These are phyloP conservation scores for Oophaga sylvatica DNA, from an alignment of 2,797 vertebrate species.

Conservation along the genomic window DNA sequence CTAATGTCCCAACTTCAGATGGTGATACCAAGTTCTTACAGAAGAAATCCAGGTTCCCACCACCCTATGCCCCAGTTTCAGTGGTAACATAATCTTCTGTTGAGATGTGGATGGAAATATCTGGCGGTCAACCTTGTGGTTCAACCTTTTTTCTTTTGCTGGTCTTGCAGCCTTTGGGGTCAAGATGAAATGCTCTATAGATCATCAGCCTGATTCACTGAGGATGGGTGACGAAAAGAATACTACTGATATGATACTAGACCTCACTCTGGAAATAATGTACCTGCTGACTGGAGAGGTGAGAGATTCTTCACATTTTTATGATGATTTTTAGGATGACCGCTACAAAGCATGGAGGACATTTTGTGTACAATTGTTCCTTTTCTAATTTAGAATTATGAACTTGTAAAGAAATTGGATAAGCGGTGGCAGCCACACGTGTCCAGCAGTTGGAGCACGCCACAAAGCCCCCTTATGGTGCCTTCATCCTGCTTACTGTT, in stretches of 20 bases:
- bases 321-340: background rate
- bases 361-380: background rate
- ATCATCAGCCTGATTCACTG: background rate
- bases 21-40: too few relatives aligned
- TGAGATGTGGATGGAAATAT: too few relatives aligned
- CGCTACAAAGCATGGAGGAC: background rate
- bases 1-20: too few relatives aligned
- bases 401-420: background rate
- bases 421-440: background rate
- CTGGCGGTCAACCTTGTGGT: too few relatives aligned
- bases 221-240: background rate
- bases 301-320: background rate
- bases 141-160: background rate
- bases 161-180: background rate
- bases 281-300: conserved; percentile 10
- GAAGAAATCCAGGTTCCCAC: too few relatives aligned
- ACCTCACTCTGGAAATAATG: conserved; percentile 4
- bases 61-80: too few relatives aligned
- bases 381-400: background rate
- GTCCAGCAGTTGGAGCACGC: background rate
- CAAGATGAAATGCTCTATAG: background rate
- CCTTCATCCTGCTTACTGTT: background rate
- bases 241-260: conserved; percentile 1
- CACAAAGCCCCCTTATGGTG: background rate
- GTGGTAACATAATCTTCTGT: too few relatives aligned